phyloP scores from a whole-genome alignment of 2,888 invertebrate genomes.

The Arctia plantaginis region DNA sequence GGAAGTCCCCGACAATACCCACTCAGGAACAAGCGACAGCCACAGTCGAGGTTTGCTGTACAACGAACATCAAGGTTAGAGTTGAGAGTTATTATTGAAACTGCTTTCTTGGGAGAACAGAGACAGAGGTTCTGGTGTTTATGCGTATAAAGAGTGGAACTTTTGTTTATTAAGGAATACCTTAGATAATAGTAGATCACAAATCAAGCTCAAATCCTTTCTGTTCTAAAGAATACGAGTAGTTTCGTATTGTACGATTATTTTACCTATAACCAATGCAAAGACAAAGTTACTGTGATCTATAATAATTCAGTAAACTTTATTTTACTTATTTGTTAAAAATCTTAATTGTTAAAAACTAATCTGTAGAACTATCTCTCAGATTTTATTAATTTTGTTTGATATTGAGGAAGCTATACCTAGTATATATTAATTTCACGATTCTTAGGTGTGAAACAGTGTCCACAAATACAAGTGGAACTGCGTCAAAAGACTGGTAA shows the following conservation, averaged over 20 bases:
- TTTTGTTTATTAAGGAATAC: neutral
- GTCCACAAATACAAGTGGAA: neutral
- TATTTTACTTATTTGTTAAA: neutral
- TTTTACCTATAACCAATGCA: neutral
- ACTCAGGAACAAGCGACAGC: slow-evolving; percentile 71
- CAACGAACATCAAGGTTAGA: slow-evolving; percentile 67
- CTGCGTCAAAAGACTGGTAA: neutral
- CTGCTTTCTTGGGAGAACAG: neutral
- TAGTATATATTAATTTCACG: neutral
- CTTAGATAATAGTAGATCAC: neutral
- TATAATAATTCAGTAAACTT: neutral
- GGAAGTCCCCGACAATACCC: slow-evolving; percentile 72
- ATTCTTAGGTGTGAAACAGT: neutral
- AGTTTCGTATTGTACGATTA: neutral
- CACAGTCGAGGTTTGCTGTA: slow-evolving; percentile 72
- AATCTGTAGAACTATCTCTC: neutral
- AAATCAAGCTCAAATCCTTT: neutral
- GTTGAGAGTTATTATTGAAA: slow-evolving; percentile 13
- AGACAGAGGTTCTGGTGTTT: neutral
- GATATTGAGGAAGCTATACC: neutral
- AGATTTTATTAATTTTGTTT: neutral
- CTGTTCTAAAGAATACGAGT: neutral
- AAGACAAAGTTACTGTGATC: neutral
- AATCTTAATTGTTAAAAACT: neutral
- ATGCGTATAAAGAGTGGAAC: neutral